These are phyloP conservation scores for Ceryle rudis DNA, from an alignment of 2,797 vertebrate species.

Conservation along the genomic window DNA sequence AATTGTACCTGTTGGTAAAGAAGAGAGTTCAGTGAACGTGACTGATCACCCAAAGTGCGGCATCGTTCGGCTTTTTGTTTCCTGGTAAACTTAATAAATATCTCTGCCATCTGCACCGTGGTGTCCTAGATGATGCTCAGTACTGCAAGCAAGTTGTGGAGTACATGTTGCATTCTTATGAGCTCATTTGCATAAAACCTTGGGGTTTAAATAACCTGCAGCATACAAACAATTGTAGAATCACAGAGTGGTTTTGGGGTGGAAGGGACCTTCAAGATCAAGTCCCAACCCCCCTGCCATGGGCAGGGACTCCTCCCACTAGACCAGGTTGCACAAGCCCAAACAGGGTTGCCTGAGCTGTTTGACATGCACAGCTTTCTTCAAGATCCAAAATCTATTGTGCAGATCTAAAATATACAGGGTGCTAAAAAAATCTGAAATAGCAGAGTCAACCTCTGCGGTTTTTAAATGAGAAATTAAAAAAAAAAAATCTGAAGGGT, in stretches of 20 bases:
- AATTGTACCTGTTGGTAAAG: neutral
- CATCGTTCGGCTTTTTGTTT: rapidly evolving
- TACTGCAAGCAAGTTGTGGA: neutral
- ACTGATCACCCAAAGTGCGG: neutral
- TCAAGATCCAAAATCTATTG: neutral
- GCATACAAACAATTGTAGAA: too few relatives aligned
- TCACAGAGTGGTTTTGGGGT: too few relatives aligned
- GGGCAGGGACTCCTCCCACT: too few relatives aligned
- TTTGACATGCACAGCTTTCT: neutral
- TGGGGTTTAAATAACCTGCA: neutral
- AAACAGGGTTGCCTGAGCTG: too few relatives aligned
- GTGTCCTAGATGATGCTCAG: neutral
- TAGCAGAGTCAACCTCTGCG: too few relatives aligned
- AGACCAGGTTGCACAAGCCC: too few relatives aligned
- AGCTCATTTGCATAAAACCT: neutral
- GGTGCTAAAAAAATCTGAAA: neutral
- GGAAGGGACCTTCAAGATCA: too few relatives aligned
- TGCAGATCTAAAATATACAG: neutral
- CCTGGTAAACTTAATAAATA: neutral
- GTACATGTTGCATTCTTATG: neutral
- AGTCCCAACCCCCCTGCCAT: too few relatives aligned
- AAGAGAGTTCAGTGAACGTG: neutral
- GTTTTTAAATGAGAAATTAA: neutral
- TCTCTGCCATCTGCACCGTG: neutral
- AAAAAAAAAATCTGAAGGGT: neutral